Evolutionary conservation across 2,888 invertebrate species (phyloP), one percentile per base, ranked within the genome.

Genomic region (Papilio gigon): DNA sequence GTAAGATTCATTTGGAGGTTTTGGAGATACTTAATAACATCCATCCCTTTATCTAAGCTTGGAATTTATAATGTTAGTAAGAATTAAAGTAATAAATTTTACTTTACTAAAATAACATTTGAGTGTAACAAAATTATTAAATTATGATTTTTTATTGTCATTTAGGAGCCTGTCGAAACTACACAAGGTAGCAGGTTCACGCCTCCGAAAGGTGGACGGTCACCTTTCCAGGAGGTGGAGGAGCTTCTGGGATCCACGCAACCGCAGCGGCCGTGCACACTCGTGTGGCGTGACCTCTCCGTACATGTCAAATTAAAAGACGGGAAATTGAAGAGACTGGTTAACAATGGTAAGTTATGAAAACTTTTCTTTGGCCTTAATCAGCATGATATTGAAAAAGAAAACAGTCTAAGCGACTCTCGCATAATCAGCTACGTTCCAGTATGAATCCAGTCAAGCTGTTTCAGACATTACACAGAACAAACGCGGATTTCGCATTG

Each of bases 231-330:
- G 0, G 91, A 90, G 70, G 85, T 90, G 22, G 91, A 91, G 68
- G 91, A 88, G 66, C 79, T 87, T 1, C 71, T 92, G 94, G 93
- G 93, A n/a, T 86, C 75, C 81, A 93, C 82, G 84, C 93, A 84
- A 92, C 92, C 83, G 92, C 77, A 92, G 20, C 93, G 93, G 70
- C 94, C 94, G 58, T 95, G 95, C 61, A 97, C 96, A 0, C 87
- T 97, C 35, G 95, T 96, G 0, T 97, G 97, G 97, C 92, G 94
- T 59, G 96, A 97, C 80, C 86, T 97, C 0, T 95, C 94, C 44
- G 95, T 97, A 1, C 96, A 96, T 76, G 94, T 94, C 74, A 92
- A 80, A 75, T 84, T 78, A 68, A 90, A 81, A 77, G 85, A 75
- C 70, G 92, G 83, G 71, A 89, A 77, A 74, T 93, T 95, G 79